Conservation (phyloP, 2,797 vertebrate species). For the Myioborus melanocephalus region DNA sequence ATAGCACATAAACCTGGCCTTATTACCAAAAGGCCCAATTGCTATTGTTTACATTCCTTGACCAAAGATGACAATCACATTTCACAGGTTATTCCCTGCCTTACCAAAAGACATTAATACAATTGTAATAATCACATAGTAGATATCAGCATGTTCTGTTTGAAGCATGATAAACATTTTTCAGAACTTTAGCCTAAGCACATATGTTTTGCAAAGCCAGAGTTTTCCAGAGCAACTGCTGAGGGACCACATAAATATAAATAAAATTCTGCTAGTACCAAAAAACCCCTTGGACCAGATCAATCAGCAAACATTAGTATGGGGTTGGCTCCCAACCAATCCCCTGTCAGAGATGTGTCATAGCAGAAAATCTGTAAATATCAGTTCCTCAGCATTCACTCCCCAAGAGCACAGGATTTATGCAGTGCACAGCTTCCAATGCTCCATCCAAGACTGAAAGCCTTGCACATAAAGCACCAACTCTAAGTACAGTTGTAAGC, state of each 20-base stretch:
- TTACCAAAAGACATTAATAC: neutral
- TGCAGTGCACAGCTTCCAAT: neutral
- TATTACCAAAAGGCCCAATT: neutral
- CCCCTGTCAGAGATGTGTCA: neutral
- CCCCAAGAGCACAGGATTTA: neutral
- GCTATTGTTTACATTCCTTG: neutral
- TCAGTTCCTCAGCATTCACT: neutral
- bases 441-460: neutral
- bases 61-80: neutral
- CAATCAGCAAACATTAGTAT: neutral
- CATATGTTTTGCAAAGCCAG: neutral
- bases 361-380: neutral
- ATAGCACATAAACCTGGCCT: neutral
- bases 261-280: neutral
- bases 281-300: neutral
- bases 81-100: neutral
- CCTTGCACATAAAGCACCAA: neutral
- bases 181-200: neutral
- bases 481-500: neutral
- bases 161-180: neutral
- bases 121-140: neutral
- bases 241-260: neutral
- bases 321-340: neutral
- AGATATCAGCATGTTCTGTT: neutral
- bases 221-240: neutral